Evolutionary conservation across 2,113 vertebrate species (phyloP).

Genomic region (Thoracochromis brauschi): DNA sequence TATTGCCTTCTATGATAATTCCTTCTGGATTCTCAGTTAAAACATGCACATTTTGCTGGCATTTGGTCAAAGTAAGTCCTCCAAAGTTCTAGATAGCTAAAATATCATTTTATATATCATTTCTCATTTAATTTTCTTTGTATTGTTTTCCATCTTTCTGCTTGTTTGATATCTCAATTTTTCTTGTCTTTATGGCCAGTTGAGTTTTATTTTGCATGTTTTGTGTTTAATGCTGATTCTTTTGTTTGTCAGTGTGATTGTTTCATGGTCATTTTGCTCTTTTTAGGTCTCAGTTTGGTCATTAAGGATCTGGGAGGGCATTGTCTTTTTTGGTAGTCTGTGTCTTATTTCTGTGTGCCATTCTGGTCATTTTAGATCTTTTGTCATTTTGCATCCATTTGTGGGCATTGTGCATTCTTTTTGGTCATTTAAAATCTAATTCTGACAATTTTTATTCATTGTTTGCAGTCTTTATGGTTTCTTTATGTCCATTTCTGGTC

Average conservation of each 20-base stretch:
- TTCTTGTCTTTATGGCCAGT: background rate
- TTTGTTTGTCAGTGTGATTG: background rate
- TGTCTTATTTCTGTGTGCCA: background rate
- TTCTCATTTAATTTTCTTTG: background rate
- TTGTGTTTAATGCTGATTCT: background rate
- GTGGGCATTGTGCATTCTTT: background rate
- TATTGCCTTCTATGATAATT: background rate
- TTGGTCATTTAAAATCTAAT: background rate
- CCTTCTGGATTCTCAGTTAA: background rate
- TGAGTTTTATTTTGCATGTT: background rate
- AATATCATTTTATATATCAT: background rate
- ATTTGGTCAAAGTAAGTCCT: background rate
- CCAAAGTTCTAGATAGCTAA: background rate
- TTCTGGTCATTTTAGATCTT: background rate
- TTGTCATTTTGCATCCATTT: background rate
- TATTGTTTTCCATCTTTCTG: background rate
- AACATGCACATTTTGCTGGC: background rate
- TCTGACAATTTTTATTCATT: fast-evolving
- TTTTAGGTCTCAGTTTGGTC: background rate
- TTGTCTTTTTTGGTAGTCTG: background rate
- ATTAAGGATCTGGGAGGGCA: background rate
- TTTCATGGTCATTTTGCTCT: background rate
- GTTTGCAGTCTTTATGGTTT: background rate
- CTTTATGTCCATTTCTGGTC: background rate
- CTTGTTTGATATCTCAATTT: background rate